phyloP scores from a whole-genome alignment of 2,113 vertebrate genomes.

The Pagrus major region DNA sequence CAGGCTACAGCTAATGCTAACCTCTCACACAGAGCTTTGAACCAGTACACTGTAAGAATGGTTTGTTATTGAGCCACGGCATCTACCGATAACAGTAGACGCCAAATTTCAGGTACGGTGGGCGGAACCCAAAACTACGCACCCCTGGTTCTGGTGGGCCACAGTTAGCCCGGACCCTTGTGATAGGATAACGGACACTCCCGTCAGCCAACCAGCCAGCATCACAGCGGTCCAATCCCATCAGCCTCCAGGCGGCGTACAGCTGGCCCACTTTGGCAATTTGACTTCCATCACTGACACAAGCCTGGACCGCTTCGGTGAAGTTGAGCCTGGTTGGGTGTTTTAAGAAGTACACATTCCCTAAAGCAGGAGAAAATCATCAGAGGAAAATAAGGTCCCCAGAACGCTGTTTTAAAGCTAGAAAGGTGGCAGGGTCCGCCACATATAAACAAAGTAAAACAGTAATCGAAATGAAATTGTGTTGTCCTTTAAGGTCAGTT shows the following conservation, averaged over 20 bases:
- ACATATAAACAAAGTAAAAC: too few relatives aligned
- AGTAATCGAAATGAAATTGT: too few relatives aligned
- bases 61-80: slow-evolving; percentile 4
- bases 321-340: slow-evolving; percentile 82
- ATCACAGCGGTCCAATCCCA: slow-evolving; percentile 88
- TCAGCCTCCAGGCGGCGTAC: slow-evolving; percentile 91
- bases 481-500: too few relatives aligned
- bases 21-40: slow-evolving; percentile 20
- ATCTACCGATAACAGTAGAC: slow-evolving; percentile 90
- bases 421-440: too few relatives aligned
- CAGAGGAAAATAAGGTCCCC: too few relatives aligned
- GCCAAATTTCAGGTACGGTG: slow-evolving; percentile 81
- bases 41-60: slow-evolving; percentile 13
- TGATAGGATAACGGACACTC: slow-evolving; percentile 91
- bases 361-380: slow-evolving; percentile 72
- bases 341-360: slow-evolving; percentile 89
- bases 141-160: slow-evolving; percentile 88
- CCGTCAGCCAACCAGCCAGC: slow-evolving; percentile 94
- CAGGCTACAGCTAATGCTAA: slow-evolving; percentile 44
- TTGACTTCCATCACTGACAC: slow-evolving; percentile 79
- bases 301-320: slow-evolving; percentile 87
- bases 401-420: too few relatives aligned
- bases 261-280: slow-evolving; percentile 93
- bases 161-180: slow-evolving; percentile 85
- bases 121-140: slow-evolving; percentile 90